Evolutionary conservation across 2,797 vertebrate species (phyloP), one percentile per base, ranked within the genome.

Genomic region (Babyrousa celebensis): DNA sequence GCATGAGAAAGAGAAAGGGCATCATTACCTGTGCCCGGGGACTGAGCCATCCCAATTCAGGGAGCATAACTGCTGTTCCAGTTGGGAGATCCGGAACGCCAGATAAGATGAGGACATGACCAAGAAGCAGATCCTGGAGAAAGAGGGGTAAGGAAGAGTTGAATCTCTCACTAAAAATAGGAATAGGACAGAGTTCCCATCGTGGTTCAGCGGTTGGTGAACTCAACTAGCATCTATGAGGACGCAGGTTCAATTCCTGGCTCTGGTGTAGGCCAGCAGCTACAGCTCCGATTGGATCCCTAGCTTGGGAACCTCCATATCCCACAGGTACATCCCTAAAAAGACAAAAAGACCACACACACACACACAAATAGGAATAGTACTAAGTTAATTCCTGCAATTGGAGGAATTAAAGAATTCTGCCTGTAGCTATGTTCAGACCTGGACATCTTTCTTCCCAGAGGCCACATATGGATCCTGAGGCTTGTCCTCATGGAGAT

Each of bases 61-160:
- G 96, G 99, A 99, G 92, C 99, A 99, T 82, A 99, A 98, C 97
- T 99, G 99, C 98, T 99, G 99, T 98, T 99, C 99, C 98, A 99
- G 98, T 91, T 98, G 99, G 98, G 99, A 99, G 96, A 99, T 99
- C n/a, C 99, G 99, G 96, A 99, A 99, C 0, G 99, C 99, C 99
- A 99, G 98, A 95, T 99, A 99, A 6, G 99, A 99, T 0, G 99
- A 99, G 0, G 99, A 99, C 95, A 99, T 97, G 12, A 99, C 99
- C 98, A 99, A 99, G 89, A 99, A 98, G 89, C 99, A 99, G 93
- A 99, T 99, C 25, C 99, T 99, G 98, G 32, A 4, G 32, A 6
- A 92, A 80, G 9, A 91, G 94, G 54, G 8, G 72, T 36, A 32
- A 67, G 2, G 40, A 67, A 32, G 9, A 25, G 43, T 5, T 93